Evolutionary conservation across 1,140 invertebrate genomes (phyloP).

Genomic region (Drosophila paulistorum): DNA sequence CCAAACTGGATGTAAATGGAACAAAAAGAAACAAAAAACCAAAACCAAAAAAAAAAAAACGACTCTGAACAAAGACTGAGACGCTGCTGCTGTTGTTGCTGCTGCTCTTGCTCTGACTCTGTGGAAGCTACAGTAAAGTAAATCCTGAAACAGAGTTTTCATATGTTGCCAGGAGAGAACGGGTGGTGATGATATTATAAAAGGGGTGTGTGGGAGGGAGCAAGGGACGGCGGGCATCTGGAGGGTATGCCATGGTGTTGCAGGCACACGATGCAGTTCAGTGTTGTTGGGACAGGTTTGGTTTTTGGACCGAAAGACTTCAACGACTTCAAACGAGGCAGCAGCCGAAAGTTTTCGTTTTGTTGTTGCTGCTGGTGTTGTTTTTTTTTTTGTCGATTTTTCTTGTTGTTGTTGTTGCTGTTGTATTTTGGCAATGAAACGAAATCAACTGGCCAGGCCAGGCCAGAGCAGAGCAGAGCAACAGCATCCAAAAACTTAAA

Average conservation of each 20-base stretch:
- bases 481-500: constrained; percentile 20
- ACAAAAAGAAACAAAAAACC: constrained; percentile 45
- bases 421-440: constrained; percentile 65
- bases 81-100: constrained; percentile 41
- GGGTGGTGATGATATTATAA: constrained; percentile 8
- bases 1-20: constrained; percentile 69
- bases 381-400: constrained; percentile 5
- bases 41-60: constrained; percentile 21
- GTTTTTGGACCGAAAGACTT: constrained; percentile 44
- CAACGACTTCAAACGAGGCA: constrained; percentile 21
- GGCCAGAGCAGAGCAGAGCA: constrained; percentile 27
- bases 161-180: constrained; percentile 37
- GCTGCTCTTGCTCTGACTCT: constrained; percentile 43
- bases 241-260: constrained; percentile 28
- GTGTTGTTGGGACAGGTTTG: constrained; percentile 69
- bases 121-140: constrained; percentile 55
- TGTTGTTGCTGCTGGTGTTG: background rate
- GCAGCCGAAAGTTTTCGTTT: constrained; percentile 35
- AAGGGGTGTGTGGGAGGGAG: constrained; percentile 16
- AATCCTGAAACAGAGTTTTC: constrained; percentile 74
- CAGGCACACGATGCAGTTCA: constrained; percentile 71
- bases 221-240: constrained; percentile 11
- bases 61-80: constrained; percentile 69
- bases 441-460: constrained; percentile 57
- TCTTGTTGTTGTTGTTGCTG: background rate